Evolutionary conservation across 2,113 vertebrate genomes (phyloP).

Genomic region (Meles meles): DNA sequence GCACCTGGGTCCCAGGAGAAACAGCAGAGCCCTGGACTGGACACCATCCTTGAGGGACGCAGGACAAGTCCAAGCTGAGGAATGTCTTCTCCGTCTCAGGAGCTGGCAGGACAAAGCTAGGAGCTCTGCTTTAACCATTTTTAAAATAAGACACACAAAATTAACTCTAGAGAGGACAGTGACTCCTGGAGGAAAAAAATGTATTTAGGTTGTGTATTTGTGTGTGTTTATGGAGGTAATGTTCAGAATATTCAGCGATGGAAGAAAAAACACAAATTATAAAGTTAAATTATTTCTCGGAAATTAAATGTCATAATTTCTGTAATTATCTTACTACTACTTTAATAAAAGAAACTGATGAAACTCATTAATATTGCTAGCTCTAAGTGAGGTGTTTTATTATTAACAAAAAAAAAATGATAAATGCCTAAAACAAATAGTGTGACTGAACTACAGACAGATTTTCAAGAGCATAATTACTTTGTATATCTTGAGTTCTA

Average conservation of each 20-base stretch:
- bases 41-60: not conserved
- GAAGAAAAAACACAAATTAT: not conserved
- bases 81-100: not conserved
- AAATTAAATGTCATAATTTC: conserved; percentile 22
- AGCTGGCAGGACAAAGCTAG: not conserved
- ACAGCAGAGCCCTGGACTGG: not conserved
- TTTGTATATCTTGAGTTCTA: conserved; percentile 11
- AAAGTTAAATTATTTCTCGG: not conserved
- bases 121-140: not conserved
- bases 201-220: not conserved
- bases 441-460: not conserved
- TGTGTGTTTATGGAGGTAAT: conserved; percentile 31
- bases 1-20: not conserved
- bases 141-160: conserved; percentile 21
- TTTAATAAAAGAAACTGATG: not conserved
- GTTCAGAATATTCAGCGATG: conserved; percentile 37
- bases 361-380: conserved; percentile 19
- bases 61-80: not conserved
- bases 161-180: not conserved
- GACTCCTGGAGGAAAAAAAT: conserved; percentile 38
- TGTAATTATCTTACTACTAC: not conserved
- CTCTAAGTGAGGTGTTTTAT: not conserved
- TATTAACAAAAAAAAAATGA: not conserved
- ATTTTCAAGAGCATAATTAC: not conserved
- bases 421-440: not conserved